These are phyloP conservation scores for Pyrocephalus nanus DNA, from an alignment of 2,797 vertebrate species.

Conservation along the genomic window DNA sequence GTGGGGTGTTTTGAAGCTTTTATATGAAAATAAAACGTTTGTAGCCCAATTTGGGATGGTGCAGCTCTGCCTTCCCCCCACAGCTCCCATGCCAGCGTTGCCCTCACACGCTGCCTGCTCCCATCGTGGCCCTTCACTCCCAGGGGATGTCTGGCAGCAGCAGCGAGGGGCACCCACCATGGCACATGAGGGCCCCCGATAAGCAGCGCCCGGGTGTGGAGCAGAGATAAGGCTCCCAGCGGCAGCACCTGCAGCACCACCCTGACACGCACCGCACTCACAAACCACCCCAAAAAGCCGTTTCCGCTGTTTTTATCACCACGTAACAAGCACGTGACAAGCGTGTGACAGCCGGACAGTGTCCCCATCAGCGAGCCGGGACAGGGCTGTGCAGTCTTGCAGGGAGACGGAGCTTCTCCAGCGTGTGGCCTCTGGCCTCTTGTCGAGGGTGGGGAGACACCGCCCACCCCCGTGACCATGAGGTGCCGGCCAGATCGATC, in stretches of 20 bases:
- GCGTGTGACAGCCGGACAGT: fast-evolving
- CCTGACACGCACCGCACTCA: no score
- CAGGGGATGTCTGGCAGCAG: fast-evolving
- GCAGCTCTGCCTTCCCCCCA: fast-evolving
- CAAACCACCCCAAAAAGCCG: fast-evolving
- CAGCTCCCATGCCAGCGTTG: fast-evolving
- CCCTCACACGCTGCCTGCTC: fast-evolving
- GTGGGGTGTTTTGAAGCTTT: not conserved
- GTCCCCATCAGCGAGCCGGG: fast-evolving
- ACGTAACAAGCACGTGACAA: not conserved
- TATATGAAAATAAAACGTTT: not conserved
- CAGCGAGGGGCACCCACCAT: not conserved
- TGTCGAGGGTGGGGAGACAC: not conserved
- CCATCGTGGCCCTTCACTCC: fast-evolving
- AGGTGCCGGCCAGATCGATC: not conserved
- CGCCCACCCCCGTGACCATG: not conserved
- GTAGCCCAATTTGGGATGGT: not conserved
- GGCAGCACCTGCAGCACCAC: not conserved
- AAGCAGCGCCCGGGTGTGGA: not conserved
- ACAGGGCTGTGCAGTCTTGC: not conserved
- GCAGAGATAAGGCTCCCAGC: not conserved
- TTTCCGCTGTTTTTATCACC: not conserved
- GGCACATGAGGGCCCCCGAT: not conserved
- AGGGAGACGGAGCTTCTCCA: fast-evolving
- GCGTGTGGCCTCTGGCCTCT: fast-evolving